Evolutionary conservation across 2,888 invertebrate genomes (phyloP), one percentile per base, ranked within the genome.

Genomic region (Drosophila seclusa): DNA sequence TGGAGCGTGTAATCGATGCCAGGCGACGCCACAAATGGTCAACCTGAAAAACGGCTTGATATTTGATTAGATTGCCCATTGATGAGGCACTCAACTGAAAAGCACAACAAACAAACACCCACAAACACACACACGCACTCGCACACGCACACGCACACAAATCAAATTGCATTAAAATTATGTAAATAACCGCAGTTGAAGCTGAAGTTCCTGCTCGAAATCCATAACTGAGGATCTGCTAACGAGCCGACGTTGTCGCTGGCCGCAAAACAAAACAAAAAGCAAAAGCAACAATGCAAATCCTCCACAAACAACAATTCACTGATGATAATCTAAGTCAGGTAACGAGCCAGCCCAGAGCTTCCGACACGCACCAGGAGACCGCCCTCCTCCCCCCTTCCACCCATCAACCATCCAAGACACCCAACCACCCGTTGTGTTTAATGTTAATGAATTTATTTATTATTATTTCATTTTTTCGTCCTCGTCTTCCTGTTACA

Each of bases 371-470:
- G 49, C 49, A 52, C 31, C 36, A 6, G 21, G 8, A 45, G 63
- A 24, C 27, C 48, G 4, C 16, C 16, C 13, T 16, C 1, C 13
- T 7, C 4, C 6, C 0, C 18, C 10, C 13, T 2, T 7, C 10
- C 10, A 2, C 8, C 18, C 32, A 2, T 2, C 21, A 52, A 8
- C 0, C 32, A 32, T 8, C 4, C 34, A 4, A 38, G 11, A 52
- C 21, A 52, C n/a, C 31, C 45, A 27, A 49, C 62, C 68, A n/a
- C 55, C 69, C 69, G 75, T 73, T 73, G 83, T 87, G 75, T 87
- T 89, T 87, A 87, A 84, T 87, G 89, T 89, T 84, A 84, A 84
- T 89, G 87, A 89, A 89, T 89, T 89, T 84, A 84, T 84, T 87
- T 84, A 84, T 89, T 83, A 84, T 84, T 84, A 89, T 89, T 89